Conservation (phyloP, 1,140 invertebrate genomes). For the Subanguina moxae region DNA sequence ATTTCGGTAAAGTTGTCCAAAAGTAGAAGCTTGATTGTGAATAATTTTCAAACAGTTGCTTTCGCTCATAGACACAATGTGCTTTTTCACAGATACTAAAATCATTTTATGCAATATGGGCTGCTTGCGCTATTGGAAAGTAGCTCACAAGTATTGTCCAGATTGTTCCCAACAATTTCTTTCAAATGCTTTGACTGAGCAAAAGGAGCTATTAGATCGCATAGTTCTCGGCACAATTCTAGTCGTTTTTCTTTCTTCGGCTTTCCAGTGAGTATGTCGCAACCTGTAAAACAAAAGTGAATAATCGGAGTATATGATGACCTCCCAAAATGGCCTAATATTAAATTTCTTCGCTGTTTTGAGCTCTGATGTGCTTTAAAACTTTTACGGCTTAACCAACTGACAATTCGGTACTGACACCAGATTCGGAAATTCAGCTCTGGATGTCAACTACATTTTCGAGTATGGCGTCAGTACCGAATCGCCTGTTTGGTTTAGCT, state of each 20-base stretch:
- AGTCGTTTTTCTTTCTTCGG: slow-evolving; percentile 25
- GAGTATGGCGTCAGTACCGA: too few relatives aligned
- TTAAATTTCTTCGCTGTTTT: too few relatives aligned
- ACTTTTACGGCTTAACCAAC: too few relatives aligned
- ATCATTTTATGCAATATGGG: not conserved
- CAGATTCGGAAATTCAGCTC: too few relatives aligned
- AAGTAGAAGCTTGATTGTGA: slow-evolving; percentile 49
- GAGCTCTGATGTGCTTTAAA: too few relatives aligned
- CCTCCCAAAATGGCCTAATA: too few relatives aligned
- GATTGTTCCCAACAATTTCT: slow-evolving; percentile 26
- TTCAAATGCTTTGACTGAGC: slow-evolving; percentile 40
- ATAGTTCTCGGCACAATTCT: slow-evolving; percentile 40
- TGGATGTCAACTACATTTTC: too few relatives aligned
- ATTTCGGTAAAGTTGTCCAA: slow-evolving; percentile 40
- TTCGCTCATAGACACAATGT: slow-evolving; percentile 44
- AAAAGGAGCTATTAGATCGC: slow-evolving; percentile 53
- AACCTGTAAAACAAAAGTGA: not conserved
- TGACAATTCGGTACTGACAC: too few relatives aligned
- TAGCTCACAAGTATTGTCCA: slow-evolving; percentile 21
- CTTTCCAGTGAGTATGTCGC: slow-evolving; percentile 27
- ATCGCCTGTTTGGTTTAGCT: too few relatives aligned
- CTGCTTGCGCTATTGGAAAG: not conserved
- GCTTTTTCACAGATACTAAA: slow-evolving; percentile 29
- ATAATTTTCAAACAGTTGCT: slow-evolving; percentile 49
- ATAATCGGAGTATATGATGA: too few relatives aligned